Evolutionary conservation across 1,140 invertebrate species (phyloP), one percentile per base, ranked within the genome.

Genomic region (Chlorops oryzae): DNA sequence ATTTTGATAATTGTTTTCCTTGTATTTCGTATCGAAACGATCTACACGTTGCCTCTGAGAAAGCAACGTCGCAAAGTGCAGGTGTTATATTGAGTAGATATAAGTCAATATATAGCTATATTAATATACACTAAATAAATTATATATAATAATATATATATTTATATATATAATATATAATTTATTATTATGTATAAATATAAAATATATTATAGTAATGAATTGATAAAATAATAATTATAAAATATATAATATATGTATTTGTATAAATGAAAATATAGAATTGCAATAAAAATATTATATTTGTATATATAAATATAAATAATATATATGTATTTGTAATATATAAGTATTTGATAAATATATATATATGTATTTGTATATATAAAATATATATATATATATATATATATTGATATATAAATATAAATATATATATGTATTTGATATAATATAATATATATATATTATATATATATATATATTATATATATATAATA

Each of bases 141-240:
- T 32, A 32, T 15, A 32, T 32, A 32, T 10, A 32, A 10, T 15
- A 10, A 32, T 10, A 32, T 32, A 51, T 35, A 54, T 61, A 58
- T 25, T 61, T 43, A 52, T 42, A 55, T 48, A 55, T 42, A 59
- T 56, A 51, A 28, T 54, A 50, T 34, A 46, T 50, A 59, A 44
- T 54, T 43, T 48, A 47, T 56, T 18, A 7, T 18, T 20, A 41
- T 12, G 18, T 38, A 9, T 38, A 32, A 38, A 18, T 18, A 38
- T 15, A 15, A 38, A 38, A 12, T 12, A n/a, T 6, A 38, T 7
- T 18, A 21, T 41, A 13, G 24, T 7, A 41, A n/a, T 7, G 5
- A 5, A 41, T 12, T 22, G 24, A 41, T 12, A 41, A 4, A 40
- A 51, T 51, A 53, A 42, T 53, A 50, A 43, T 40, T 52, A 56